Evolutionary conservation across 2,888 invertebrate genomes (phyloP), one percentile per base, ranked within the genome.

Genomic region (Agriotes lineatus): DNA sequence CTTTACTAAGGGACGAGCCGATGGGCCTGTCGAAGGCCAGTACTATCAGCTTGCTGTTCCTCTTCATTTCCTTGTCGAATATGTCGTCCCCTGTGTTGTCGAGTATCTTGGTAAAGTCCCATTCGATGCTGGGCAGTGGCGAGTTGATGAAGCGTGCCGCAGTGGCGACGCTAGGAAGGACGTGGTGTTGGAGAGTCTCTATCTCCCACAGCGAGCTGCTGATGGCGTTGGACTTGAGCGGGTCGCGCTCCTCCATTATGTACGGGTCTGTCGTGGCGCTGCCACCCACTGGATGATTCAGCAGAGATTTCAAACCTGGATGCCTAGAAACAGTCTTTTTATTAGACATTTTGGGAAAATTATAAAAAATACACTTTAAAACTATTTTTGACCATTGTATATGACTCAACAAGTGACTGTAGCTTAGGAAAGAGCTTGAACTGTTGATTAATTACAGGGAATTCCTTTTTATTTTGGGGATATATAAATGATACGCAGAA

Each of bases 151-250:
- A 91, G 73, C 87, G 86, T 0, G 96, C 95, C 0, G 92, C 91
- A 50, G 87, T 87, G 14, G 91, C 88, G 6, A 96, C 90, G 68
- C 88, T 88, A 2, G 95, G 93, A 75, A 92, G 79, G 9, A 88
- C 87, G 81, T 95, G 95, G 72, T 88, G 86, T 80, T 93, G 91
- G 71, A 97, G 86, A 9, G 93, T 90, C 75, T 90, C 88, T 69
- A 96, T 88, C 87, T 99, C 98, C 98, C 98, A 99, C 62, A 99
- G 87, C 52, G 94, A 95, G 79, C 97, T 96, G 70, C 93, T 90
- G 3, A 95, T 85, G 0, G 98, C 99, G 74, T 90, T 90, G 6
- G 95, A 91, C 77, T 91, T 89, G 1, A 88, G 82, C 0, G 96
- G 95, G 81, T 95, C 92, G 3, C 89, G 84, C 85, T 96, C 96